phyloP scores from a whole-genome alignment of 35 echinoderm and acorn worm genomes.

The Ptychodera flava region DNA sequence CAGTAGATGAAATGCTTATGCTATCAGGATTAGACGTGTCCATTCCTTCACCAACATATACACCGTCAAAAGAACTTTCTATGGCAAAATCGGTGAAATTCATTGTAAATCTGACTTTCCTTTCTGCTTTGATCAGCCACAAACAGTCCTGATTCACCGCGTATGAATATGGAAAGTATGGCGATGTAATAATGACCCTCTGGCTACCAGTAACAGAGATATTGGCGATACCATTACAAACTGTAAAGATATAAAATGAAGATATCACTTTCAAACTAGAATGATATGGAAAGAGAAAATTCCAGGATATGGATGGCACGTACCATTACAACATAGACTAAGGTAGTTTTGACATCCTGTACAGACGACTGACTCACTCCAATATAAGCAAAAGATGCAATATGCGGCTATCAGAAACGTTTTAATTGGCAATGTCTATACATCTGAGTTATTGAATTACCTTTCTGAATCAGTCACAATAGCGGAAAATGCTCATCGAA shows the following conservation, averaged over 20 bases:
- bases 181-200: background rate
- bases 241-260: background rate
- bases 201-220: background rate
- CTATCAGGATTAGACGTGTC: background rate
- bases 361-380: background rate
- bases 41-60: background rate
- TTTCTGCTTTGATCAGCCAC: background rate
- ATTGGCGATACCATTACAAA: background rate
- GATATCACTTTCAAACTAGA: background rate
- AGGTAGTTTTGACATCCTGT: background rate
- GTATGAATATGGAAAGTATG: background rate
- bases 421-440: too few relatives aligned
- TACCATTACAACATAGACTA: too few relatives aligned
- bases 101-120: background rate
- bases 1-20: background rate
- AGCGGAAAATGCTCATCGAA: too few relatives aligned
- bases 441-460: too few relatives aligned
- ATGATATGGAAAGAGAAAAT: background rate
- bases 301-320: background rate
- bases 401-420: background rate
- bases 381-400: background rate
- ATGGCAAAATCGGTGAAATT: background rate
- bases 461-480: too few relatives aligned
- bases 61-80: background rate
- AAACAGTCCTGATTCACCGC: background rate